Evolutionary conservation across 2,888 invertebrate genomes (phyloP).

Genomic region (Cryptus viduatorius): DNA sequence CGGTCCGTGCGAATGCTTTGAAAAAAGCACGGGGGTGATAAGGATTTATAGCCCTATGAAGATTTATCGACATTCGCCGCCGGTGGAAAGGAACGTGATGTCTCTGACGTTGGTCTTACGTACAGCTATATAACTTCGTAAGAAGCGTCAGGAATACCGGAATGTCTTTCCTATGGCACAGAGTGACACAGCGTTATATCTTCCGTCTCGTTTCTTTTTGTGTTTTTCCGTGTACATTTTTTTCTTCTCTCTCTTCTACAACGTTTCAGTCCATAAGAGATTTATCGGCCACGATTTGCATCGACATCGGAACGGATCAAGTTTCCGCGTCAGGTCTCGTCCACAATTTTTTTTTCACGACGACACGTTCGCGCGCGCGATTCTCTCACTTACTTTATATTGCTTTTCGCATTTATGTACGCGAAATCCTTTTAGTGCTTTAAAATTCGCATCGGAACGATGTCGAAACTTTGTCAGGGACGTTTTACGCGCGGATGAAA

Average conservation of each 20-base stretch:
- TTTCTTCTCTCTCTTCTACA: not conserved
- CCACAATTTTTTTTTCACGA: not conserved
- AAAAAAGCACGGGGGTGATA: constrained; percentile 24
- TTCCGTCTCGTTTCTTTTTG: constrained; percentile 31
- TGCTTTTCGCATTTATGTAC: constrained; percentile 18
- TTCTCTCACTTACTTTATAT: constrained; percentile 18
- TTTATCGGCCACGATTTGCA: constrained; percentile 54
- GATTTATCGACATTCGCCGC: constrained; percentile 54
- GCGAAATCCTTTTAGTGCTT: not conserved
- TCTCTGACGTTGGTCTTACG: constrained; percentile 25
- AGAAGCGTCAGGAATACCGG: constrained; percentile 39
- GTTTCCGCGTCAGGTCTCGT: constrained; percentile 17
- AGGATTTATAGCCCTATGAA: constrained; percentile 57
- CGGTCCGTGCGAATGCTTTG: constrained; percentile 47
- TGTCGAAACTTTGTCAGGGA: not conserved
- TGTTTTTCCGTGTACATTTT: constrained; percentile 14
- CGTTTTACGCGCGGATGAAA: not conserved
- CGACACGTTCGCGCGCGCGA: not conserved
- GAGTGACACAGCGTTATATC: constrained; percentile 11
- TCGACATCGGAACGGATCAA: constrained; percentile 34
- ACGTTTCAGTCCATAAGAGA: constrained; percentile 6
- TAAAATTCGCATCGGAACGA: not conserved
- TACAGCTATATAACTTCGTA: not conserved
- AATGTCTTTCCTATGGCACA: constrained; percentile 20
- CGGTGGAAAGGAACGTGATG: constrained; percentile 18